These are phyloP conservation scores for Cataglyphis rosenhaueri DNA, from an alignment of 2,888 invertebrate species.

Conservation along the genomic window DNA sequence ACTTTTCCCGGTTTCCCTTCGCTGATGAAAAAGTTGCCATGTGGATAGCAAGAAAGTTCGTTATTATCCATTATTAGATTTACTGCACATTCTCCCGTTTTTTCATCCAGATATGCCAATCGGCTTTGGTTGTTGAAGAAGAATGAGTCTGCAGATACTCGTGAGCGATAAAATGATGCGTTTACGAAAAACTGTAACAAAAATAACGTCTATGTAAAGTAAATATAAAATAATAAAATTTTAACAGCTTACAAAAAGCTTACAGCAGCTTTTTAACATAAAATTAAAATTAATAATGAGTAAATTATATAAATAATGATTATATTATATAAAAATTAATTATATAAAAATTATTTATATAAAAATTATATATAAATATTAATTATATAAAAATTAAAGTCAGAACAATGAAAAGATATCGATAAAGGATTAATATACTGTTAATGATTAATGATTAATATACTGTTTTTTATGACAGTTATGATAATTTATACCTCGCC, in stretches of 20 bases:
- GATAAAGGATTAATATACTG: too few species aligned
- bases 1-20: neutral
- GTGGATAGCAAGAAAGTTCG: neutral
- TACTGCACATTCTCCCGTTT: neutral
- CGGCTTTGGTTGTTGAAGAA: neutral
- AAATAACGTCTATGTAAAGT: neutral
- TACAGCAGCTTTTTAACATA: neutral
- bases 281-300: neutral
- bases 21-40: neutral
- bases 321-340: too few species aligned
- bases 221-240: neutral
- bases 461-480: too few species aligned
- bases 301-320: too few species aligned
- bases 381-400: too few species aligned
- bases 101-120: neutral
- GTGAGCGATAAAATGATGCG: neutral
- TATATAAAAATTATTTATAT: too few species aligned
- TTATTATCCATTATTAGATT: neutral
- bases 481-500: too few species aligned
- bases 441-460: too few species aligned
- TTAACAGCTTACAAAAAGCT: too few species aligned
- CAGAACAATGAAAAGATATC: too few species aligned
- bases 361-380: too few species aligned
- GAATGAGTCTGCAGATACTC: neutral
- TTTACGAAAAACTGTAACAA: neutral